A percentile compares a stretch with the other conserved stretches of the same genome.
Evolutionary conservation across 2,797 vertebrate species (phyloP).

Genomic region (Pangasius djambal): DNA sequence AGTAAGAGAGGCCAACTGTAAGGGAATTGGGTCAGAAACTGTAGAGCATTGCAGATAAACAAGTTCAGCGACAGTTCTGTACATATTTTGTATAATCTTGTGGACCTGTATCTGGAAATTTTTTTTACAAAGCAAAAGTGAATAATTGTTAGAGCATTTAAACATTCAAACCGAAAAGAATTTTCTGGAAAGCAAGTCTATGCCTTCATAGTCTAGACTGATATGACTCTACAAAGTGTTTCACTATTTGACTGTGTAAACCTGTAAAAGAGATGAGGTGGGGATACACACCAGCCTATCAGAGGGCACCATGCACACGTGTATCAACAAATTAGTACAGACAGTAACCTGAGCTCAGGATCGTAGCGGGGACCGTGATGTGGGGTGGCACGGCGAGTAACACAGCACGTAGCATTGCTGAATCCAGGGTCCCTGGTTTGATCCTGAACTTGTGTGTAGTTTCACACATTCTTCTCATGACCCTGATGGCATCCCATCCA

Average conservation of each 20-base stretch:
- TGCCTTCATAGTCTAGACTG: neutral
- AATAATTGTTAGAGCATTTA: neutral
- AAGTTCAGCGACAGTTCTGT: neutral
- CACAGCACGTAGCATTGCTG: neutral
- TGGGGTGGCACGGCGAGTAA: neutral
- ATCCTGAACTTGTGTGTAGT: neutral
- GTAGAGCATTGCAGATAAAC: too few species aligned
- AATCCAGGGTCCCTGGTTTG: neutral
- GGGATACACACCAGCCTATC: neutral
- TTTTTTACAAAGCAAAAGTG: neutral
- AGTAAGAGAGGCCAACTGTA: neutral
- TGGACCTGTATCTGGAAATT: neutral
- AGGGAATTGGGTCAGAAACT: neutral
- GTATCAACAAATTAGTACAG: neutral
- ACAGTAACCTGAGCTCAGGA: neutral
- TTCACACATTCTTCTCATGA: neutral
- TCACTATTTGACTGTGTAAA: neutral
- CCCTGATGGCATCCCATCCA: neutral
- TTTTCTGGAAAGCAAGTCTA: constrained; percentile 36
- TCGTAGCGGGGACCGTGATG: neutral
- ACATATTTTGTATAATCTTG: neutral
- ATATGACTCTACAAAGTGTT: neutral
- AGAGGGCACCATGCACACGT: too few species aligned
- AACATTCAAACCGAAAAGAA: neutral
- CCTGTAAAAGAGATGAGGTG: neutral